Conservation (phyloP, 2,888 invertebrate genomes). For the Cremastinae sp. region DNA sequence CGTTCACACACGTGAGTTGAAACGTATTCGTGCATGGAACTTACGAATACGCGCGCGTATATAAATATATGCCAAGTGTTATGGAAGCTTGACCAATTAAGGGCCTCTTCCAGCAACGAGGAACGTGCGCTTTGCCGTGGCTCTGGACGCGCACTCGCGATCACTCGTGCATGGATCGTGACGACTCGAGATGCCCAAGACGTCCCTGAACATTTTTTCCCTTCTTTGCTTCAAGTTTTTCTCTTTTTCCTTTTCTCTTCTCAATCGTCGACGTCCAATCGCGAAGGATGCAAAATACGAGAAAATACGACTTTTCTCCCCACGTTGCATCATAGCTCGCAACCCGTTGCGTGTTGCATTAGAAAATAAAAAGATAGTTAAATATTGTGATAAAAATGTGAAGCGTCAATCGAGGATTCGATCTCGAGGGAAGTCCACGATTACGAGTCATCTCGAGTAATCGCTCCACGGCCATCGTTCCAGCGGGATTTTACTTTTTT, state of each 20-base stretch:
- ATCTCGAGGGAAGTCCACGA: constrained; percentile 43
- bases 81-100: constrained; percentile 77
- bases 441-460: constrained; percentile 40
- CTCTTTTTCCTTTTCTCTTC: constrained; percentile 3
- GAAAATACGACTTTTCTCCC: constrained; percentile 17
- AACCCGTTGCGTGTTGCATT: constrained; percentile 29
- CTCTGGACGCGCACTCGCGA: constrained; percentile 46
- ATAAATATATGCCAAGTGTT: constrained; percentile 63
- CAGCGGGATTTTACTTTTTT: constrained; percentile 26
- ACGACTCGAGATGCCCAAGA: constrained; percentile 46
- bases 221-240: constrained; percentile 3
- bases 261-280: background rate
- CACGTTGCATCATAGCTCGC: constrained; percentile 44
- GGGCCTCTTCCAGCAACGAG: constrained; percentile 72
- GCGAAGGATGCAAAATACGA: constrained; percentile 3
- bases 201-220: constrained; percentile 45
- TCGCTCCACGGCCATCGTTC: constrained; percentile 9
- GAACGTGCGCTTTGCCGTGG: constrained; percentile 66
- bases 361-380: constrained; percentile 5
- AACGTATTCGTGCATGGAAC: background rate
- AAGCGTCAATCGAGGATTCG: constrained; percentile 21
- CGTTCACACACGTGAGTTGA: no score
- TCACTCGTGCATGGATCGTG: constrained; percentile 59
- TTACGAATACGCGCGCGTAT: background rate
- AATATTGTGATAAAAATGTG: constrained; percentile 19